Percentiles rank a stretch among this genome's conserved stretches.
Conservation (phyloP, 2,113 vertebrate genomes). For the Azemiops feae region DNA sequence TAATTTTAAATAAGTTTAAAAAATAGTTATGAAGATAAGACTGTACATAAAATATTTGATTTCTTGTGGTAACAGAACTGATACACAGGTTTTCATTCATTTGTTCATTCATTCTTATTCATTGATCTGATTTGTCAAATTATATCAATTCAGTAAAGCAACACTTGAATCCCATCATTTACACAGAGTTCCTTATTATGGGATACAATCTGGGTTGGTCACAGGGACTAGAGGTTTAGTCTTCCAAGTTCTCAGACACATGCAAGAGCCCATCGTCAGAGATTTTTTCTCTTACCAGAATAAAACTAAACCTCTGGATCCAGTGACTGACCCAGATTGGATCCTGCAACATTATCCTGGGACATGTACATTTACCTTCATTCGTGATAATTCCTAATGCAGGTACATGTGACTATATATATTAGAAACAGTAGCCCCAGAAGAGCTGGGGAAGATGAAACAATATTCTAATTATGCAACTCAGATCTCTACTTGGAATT, state of each 20-base stretch:
- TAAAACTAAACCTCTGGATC: neutral
- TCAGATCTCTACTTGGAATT: constrained; percentile 35
- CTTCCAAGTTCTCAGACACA: neutral
- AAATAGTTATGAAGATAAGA: neutral
- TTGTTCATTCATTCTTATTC: neutral
- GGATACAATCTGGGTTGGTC: neutral
- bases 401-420: neutral
- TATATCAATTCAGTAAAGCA: neutral
- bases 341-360: neutral
- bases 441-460: neutral
- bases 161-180: constrained; percentile 19
- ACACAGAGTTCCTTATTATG: neutral
- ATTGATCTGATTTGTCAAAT: neutral
- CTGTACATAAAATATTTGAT: neutral
- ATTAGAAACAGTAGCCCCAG: neutral
- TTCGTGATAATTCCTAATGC: neutral
- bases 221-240: neutral
- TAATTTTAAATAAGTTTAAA: neutral
- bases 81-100: neutral
- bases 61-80: neutral
- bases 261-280: neutral
- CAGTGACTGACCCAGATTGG: neutral
- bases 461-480: constrained; percentile 12
- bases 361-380: neutral
- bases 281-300: neutral